Evolutionary conservation across 1,140 invertebrate species (phyloP), one percentile per base, ranked within the genome.

Genomic region (Philopotamus ludificatus): DNA sequence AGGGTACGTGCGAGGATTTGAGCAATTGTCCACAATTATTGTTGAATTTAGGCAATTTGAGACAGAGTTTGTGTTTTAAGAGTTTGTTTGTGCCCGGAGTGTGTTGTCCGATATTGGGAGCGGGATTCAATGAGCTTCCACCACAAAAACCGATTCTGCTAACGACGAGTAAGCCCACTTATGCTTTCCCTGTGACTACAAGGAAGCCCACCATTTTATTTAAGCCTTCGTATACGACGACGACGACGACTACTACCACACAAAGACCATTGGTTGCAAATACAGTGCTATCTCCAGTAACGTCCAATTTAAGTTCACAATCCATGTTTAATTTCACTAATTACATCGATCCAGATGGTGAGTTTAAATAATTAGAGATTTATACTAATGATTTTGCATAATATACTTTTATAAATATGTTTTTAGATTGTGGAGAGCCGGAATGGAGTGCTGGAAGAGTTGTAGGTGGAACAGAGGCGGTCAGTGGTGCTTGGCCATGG

Each of bases 11-110:
- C 69, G 87, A 93, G 70, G 93, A 95, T 75, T 80, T 97, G 7
- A 92, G 91, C 69, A 90, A 90, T 66, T 96, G 94, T 76, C 92
- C 93, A 0, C 90, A 93, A 68, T 75, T 97, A 9, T 78, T 97
- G 0, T 76, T 96, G 4, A 92, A 96, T 74, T 79, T 95, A 9
- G 85, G 86, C 7, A 90, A 87, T 73, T 78, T 97, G 0, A 79
- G 93, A 34, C 89, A 94, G 72, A 94, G 92, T 0, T 81, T 96
- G 4, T 97, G 94, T 73, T 96, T 97, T 73, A 94, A 95, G 77
- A 91, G 90, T 67, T 79, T 95, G 1, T 94, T 95, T 72, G 89
- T 94, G 1, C 94, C 94, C 1, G 94, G 93, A 15, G 92, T 95
- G 1, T 96, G 93, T 73, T 95, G 93, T 78, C 93, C 93, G 0